Conservation (phyloP, 2,888 invertebrate genomes). For the Rhopalosiphum nymphaeae region DNA sequence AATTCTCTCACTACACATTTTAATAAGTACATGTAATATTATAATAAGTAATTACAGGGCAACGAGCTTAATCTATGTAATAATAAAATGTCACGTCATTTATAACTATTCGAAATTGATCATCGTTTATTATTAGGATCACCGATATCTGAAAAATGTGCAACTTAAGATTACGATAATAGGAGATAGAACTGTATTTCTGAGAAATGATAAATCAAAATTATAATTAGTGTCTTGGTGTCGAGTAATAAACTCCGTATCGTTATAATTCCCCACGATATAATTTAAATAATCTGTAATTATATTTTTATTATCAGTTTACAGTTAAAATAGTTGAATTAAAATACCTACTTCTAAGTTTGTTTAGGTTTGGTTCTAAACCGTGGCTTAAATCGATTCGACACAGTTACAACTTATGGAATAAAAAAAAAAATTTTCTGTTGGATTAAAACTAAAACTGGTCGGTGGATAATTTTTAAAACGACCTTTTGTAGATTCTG, state of each 20-base stretch:
- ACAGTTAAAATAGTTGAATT: background rate
- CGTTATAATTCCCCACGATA: background rate
- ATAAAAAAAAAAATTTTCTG: background rate
- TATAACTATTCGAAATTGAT: constrained; percentile 24
- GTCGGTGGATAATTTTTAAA: background rate
- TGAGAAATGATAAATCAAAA: constrained; percentile 24
- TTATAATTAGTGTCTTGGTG: constrained; percentile 23
- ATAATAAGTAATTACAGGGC: constrained; percentile 10
- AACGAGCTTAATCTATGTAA: constrained; percentile 6
- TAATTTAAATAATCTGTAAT: constrained; percentile 49
- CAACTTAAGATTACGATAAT: constrained; percentile 29
- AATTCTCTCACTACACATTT: background rate
- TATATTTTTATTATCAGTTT: constrained; percentile 8
- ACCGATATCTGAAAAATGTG: constrained; percentile 27
- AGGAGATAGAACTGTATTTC: constrained; percentile 22
- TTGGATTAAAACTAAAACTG: background rate
- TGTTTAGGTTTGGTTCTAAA: background rate
- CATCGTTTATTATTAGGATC: constrained; percentile 42
- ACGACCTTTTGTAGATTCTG: background rate
- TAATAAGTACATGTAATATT: background rate
- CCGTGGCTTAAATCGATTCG: background rate
- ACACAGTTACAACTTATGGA: background rate
- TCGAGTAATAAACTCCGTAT: constrained; percentile 12
- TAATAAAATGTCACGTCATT: constrained; percentile 6
- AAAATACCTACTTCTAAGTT: background rate